Conservation (phyloP, 23 tunicate species). For the Ciona savignyi region DNA sequence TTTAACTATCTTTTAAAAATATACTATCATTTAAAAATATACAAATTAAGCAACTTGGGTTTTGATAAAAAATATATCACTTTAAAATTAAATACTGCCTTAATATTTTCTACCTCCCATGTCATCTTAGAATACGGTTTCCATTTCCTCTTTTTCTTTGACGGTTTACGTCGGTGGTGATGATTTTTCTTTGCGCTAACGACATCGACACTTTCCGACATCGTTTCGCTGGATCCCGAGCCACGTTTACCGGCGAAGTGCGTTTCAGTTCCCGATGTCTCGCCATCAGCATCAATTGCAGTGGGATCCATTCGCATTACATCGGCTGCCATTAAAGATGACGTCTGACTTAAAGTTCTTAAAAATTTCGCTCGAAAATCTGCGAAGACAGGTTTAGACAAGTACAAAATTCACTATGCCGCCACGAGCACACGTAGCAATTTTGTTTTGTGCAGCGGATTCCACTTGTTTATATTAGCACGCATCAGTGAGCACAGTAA, state of each 20-base stretch:
- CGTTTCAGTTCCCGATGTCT: slow-evolving; percentile 16
- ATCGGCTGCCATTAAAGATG: slow-evolving; percentile 24
- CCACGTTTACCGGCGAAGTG: slow-evolving; percentile 7
- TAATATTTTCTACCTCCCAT: slow-evolving; percentile 63
- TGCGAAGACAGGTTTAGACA: no score
- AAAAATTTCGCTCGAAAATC: no score
- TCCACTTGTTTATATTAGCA: neutral
- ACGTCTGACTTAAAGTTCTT: no score
- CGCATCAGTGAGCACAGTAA: neutral
- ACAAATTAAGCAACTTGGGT: no score
- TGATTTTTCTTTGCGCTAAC: slow-evolving; percentile 14
- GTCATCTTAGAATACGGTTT: slow-evolving; percentile 85
- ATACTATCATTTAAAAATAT: no score
- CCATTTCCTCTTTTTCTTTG: slow-evolving; percentile 85
- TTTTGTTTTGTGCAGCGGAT: no score
- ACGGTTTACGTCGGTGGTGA: slow-evolving; percentile 76
- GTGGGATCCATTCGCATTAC: slow-evolving; percentile 16
- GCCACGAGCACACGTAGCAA: no score
- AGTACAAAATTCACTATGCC: no score
- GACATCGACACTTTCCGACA: neutral
- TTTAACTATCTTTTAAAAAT: no score
- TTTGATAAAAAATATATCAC: no score
- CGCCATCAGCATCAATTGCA: slow-evolving; percentile 17
- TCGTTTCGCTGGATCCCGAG: neutral
- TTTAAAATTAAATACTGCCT: no score